Conservation (phyloP, 2,888 invertebrate genomes). For the Tuberolachnus salignus region DNA sequence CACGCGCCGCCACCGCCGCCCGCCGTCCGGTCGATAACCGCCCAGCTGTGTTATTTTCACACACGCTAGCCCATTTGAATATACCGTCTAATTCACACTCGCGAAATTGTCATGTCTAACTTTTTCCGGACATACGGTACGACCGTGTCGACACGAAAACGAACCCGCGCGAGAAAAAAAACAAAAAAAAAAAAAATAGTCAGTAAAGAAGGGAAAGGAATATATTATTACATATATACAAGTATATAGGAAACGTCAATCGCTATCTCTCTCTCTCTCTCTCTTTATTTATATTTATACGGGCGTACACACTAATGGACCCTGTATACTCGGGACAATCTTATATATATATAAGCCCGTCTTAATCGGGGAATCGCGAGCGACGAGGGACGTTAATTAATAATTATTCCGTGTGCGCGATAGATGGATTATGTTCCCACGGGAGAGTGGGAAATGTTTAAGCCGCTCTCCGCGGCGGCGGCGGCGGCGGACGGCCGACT, state of each 20-base stretch:
- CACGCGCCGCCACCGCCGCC: background rate
- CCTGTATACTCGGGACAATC: background rate
- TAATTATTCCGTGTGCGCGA: conserved; percentile 31
- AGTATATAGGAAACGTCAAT: background rate
- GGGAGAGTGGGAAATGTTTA: conserved; percentile 5
- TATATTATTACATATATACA: no score
- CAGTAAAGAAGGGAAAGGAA: no score
- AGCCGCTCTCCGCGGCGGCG: conserved; percentile 6
- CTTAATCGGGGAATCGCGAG: conserved; percentile 22
- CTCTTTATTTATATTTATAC: background rate
- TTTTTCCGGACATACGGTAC: no score
- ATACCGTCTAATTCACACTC: background rate
- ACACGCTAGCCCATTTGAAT: conserved; percentile 24
- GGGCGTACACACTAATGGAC: background rate
- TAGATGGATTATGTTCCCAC: conserved; percentile 48
- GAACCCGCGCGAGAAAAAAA: background rate
- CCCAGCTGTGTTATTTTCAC: conserved; percentile 49
- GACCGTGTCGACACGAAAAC: no score
- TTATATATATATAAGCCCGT: conserved; percentile 10
- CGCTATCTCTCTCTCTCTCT: no score
- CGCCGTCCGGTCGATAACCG: conserved; percentile 46
- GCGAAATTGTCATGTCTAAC: no score
- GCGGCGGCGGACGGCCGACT: background rate
- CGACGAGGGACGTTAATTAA: conserved; percentile 52
- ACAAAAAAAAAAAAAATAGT: no score